Conservation (phyloP, 2,113 vertebrate genomes). For the Thomomys bottae region DNA sequence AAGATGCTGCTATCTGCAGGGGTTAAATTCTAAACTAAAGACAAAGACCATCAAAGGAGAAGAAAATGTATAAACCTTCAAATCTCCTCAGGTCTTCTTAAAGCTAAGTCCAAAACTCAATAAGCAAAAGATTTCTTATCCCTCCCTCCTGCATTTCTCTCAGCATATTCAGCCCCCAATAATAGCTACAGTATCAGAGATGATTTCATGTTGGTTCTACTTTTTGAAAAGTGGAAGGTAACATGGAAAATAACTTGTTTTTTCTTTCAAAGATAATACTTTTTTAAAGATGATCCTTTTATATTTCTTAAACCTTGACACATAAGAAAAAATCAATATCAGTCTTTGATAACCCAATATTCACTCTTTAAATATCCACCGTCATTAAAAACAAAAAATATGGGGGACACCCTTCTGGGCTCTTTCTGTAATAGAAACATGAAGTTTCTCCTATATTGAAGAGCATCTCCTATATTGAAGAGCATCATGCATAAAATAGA, state of each 20-base stretch:
- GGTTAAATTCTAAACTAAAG: conserved; percentile 26
- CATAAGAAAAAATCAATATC: conserved; percentile 47
- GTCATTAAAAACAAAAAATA: conserved; percentile 25
- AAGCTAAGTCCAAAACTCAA: conserved; percentile 49
- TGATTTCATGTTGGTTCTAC: conserved; percentile 18
- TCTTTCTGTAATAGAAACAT: not conserved
- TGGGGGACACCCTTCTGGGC: not conserved
- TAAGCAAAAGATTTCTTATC: conserved; percentile 57
- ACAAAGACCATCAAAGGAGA: conserved; percentile 45
- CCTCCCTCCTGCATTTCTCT: not conserved
- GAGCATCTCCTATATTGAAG: not conserved
- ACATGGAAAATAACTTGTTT: conserved; percentile 8
- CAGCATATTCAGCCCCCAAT: not conserved
- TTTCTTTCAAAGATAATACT: not conserved
- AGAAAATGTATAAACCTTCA: conserved; percentile 28
- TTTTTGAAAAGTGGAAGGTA: not conserved
- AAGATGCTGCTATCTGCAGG: not conserved
- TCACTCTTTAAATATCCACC: not conserved
- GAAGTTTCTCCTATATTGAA: not conserved
- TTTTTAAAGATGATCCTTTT: conserved; percentile 39
- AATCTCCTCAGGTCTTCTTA: not conserved
- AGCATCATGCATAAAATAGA: not conserved
- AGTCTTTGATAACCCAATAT: conserved; percentile 5
- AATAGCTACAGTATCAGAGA: not conserved
- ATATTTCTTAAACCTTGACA: conserved; percentile 11